These are phyloP conservation scores for Ophion ellenae DNA, from an alignment of 2,888 invertebrate species.

Conservation along the genomic window DNA sequence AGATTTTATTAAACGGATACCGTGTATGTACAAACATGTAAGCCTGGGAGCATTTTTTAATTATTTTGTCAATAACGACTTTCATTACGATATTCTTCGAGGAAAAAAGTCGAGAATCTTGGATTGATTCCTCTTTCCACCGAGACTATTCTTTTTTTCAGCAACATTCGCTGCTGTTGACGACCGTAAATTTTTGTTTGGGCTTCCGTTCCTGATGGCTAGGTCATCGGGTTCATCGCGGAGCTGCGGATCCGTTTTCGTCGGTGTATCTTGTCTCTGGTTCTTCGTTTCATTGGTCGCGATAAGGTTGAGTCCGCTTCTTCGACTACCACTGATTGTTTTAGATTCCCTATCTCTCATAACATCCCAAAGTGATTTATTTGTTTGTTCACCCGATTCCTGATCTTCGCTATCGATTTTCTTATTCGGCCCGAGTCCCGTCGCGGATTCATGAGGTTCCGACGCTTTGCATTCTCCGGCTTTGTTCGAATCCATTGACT, in stretches of 20 bases:
- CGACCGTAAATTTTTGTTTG: not conserved
- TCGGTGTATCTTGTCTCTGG: constrained; percentile 5
- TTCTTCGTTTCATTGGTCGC: constrained; percentile 22
- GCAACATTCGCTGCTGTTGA: constrained; percentile 8
- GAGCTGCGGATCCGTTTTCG: not conserved
- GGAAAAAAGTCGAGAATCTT: constrained; percentile 67
- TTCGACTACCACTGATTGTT: constrained; percentile 29
- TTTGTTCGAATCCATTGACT: constrained; percentile 17
- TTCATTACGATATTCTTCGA: constrained; percentile 54
- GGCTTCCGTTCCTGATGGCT: not conserved
- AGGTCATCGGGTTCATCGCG: not conserved
- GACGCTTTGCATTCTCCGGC: not conserved
- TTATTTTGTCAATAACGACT: constrained; percentile 1
- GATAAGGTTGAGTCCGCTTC: constrained; percentile 26
- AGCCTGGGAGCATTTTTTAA: constrained; percentile 27
- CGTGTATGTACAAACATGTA: constrained; percentile 56
- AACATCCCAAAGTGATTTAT: constrained; percentile 60
- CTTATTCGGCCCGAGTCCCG: not conserved
- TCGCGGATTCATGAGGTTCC: not conserved
- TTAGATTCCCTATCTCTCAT: constrained; percentile 64
- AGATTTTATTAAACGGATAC: constrained; percentile 38
- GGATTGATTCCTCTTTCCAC: constrained; percentile 52
- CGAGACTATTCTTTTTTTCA: constrained; percentile 28
- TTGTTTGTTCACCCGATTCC: constrained; percentile 4
- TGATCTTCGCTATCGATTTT: constrained; percentile 1